These are phyloP conservation scores for Sardina pilchardus DNA, from an alignment of 2,113 vertebrate species.

Conservation along the genomic window DNA sequence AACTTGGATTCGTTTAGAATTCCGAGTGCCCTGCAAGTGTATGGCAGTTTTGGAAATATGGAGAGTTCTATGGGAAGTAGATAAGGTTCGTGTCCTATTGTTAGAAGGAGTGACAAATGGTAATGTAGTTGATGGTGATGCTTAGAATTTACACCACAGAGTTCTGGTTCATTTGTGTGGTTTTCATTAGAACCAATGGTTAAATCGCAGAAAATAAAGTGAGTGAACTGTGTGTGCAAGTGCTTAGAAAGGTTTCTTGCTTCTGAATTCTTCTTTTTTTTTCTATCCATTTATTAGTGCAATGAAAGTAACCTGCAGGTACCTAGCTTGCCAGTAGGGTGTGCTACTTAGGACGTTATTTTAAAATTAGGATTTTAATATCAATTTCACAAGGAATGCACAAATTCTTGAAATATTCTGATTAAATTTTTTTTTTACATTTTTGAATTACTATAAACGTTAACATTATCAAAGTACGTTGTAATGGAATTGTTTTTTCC, in stretches of 20 bases:
- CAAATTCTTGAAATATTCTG: background rate
- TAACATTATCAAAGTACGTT: background rate
- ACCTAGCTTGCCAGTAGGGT: no score
- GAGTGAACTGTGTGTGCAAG: background rate
- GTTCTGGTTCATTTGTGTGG: background rate
- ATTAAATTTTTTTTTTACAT: background rate
- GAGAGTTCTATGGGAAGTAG: background rate
- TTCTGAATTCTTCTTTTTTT: background rate
- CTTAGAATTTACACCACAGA: background rate
- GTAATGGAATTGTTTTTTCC: background rate
- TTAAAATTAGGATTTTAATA: background rate
- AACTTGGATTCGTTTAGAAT: conserved; percentile 31
- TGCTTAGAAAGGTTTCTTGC: no score
- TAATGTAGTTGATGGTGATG: no score
- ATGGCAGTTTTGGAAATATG: background rate
- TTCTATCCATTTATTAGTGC: no score
- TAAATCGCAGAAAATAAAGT: no score
- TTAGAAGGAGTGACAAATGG: background rate
- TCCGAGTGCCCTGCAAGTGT: background rate
- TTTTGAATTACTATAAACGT: background rate
- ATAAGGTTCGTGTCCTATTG: background rate
- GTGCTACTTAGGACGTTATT: background rate
- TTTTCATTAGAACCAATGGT: no score
- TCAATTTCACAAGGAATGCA: background rate
- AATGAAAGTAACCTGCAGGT: background rate